Evolutionary conservation across 2,888 invertebrate species (phyloP).

Genomic region (Branchipolynoe longqiensis): DNA sequence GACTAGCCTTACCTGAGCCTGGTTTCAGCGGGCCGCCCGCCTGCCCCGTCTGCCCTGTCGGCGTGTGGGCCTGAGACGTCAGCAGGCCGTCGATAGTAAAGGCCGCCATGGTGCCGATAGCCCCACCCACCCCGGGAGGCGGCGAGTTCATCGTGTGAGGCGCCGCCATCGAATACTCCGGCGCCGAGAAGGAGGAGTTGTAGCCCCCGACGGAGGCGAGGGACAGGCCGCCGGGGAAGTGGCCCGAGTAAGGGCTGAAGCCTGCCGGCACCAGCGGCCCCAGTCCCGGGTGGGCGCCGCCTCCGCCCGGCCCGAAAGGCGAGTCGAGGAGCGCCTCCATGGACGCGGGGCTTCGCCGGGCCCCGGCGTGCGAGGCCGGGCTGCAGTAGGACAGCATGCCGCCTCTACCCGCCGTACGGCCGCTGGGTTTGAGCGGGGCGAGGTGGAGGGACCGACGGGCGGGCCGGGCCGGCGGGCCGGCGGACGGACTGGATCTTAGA

Average conservation of each 20-base stretch:
- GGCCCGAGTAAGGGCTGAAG: slow-evolving; percentile 29
- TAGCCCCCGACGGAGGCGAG: background rate
- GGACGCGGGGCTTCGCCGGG: slow-evolving; percentile 21
- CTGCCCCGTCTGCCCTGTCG: background rate
- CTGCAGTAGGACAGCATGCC: slow-evolving; percentile 48
- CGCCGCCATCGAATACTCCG: slow-evolving; percentile 46
- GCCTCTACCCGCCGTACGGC: background rate
- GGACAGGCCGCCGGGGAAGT: slow-evolving; percentile 25
- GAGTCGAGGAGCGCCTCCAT: slow-evolving; percentile 33
- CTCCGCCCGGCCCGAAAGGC: slow-evolving; percentile 4
- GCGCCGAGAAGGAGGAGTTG: slow-evolving; percentile 9
- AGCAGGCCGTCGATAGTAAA: slow-evolving; percentile 49
- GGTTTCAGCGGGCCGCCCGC: background rate
- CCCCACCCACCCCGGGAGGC: background rate
- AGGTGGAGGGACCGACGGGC: background rate
- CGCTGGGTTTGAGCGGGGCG: background rate
- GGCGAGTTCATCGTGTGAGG: slow-evolving; percentile 20
- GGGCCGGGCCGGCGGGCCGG: background rate
- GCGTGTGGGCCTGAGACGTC: slow-evolving; percentile 22
- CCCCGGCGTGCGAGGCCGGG: slow-evolving; percentile 11
- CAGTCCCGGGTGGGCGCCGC: slow-evolving; percentile 34
- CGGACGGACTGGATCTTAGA: background rate
- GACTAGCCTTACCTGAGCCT: background rate
- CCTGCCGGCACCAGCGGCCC: slow-evolving; percentile 37
- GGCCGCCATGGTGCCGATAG: slow-evolving; percentile 34